Base-by-base conservation (phyloP, 1,140 invertebrate species). In the Lutraria rhynchaena region DNA sequence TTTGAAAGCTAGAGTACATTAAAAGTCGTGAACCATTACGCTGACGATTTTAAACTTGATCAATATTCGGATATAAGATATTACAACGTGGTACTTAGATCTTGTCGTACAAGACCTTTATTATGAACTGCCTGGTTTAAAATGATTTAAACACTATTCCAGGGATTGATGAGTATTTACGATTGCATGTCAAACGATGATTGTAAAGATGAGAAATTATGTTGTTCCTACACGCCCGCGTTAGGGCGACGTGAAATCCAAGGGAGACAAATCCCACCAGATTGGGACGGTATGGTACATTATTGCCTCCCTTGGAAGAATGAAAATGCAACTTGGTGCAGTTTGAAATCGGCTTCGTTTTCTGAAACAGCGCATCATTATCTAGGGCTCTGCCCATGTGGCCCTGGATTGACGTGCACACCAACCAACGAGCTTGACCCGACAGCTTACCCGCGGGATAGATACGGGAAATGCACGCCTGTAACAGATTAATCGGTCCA, bases 301-400 rank as follows among this genome's bases (percentile, higher is more conserved):
- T 89, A 88, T 61, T 89, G 88, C 63, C 84, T 89, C 27, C 87
- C 86, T 17, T 89, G 86, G 70, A 88, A 88, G 55, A 78, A 74
- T 19, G 74, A 82, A 49, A 77, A 84, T 74, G 86, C 86, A 3
- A 81, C 83, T 0, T 89, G 88, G 88, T 89, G 88, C 63, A 60
- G 60, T 5, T 55, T 88, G 0, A 33, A 53, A 13, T n/a, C n/a
- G n/a, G 19, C 84, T 4, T 84, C 87, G 60, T 87, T 85, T 46
- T 80, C 85, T 9, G 51, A 76, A 0, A 70, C 75, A 5, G 70
- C 57, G 13, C 75, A 41, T 0, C 81, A 87, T 65, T 89, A 88
- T 67, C 31, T 75, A 22, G 86, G 85, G 2, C 78, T 89, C 3
- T 89, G 88, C 81, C 88, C 88, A 0, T 89, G 88, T 82, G 84